Evolutionary conservation across 1,140 invertebrate genomes (phyloP).

Genomic region (Drosophila serrata): DNA sequence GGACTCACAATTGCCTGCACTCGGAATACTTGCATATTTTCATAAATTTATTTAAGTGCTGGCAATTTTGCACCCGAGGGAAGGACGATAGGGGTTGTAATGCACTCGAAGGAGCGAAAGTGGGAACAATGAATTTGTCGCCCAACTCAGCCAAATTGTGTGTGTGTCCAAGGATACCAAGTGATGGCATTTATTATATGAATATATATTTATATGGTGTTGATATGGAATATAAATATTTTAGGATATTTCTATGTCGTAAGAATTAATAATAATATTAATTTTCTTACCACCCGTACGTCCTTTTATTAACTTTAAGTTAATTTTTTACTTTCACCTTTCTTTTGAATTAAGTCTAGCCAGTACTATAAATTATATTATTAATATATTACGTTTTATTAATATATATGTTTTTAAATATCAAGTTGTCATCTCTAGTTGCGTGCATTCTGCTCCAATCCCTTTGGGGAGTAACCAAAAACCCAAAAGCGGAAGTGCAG

Average conservation of each 20-base stretch:
- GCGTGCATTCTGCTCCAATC: slow-evolving; percentile 10
- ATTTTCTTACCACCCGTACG: neutral
- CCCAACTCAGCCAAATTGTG: slow-evolving; percentile 11
- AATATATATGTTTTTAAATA: neutral
- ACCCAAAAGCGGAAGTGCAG: neutral
- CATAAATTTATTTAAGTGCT: slow-evolving; percentile 52
- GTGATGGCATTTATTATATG: neutral
- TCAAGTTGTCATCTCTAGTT: neutral
- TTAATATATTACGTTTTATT: no score
- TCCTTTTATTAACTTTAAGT: neutral
- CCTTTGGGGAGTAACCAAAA: neutral
- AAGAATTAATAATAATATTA: neutral
- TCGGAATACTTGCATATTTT: slow-evolving; percentile 31
- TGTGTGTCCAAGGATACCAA: neutral
- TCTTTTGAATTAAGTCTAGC: no score
- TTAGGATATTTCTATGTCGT: neutral
- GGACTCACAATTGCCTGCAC: slow-evolving; percentile 27
- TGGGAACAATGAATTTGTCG: slow-evolving; percentile 37
- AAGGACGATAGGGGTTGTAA: neutral
- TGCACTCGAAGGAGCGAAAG: slow-evolving; percentile 20
- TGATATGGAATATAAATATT: neutral
- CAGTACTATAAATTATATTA: no score
- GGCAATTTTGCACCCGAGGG: slow-evolving; percentile 22
- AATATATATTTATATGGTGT: neutral
- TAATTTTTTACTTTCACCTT: no score